Evolutionary conservation across 2,113 vertebrate species (phyloP), one percentile per base, ranked within the genome.

Genomic region (Hydrochoerus hydrochaeris): DNA sequence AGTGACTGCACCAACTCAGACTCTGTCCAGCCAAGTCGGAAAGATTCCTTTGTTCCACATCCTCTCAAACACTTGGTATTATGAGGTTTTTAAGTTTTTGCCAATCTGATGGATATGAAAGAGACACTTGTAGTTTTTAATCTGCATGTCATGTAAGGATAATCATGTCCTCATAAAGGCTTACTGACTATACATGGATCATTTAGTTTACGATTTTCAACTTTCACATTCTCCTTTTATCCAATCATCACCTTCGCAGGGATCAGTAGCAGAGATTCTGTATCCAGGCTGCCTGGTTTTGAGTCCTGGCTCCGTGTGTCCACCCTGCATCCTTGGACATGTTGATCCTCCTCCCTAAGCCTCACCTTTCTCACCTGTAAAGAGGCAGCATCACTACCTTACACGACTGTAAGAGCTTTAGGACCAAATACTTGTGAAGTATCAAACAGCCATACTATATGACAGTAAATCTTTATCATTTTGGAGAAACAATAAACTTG

Each of bases 1-100:
- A 69, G 92, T 73, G 96, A 78, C 2, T 60, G 81, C 77, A 75
- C 80, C 85, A 67, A 91, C 75, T 94, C 87, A 96, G 20, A 95
- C 78, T 87, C 88, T 78, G 41, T 96, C 95, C 93, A 63, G 95
- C 10, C 10, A 52, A 95, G 77, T 20, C 78, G 19, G 67, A 83
- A 91, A 95, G 90, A 78, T 92, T 96, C 90, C 92, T 97, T 90
- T 95, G 88, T 62, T 95, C 95, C 94, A 96, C 90, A 93, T 90
- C 94, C 96, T 96, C 89, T 95, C 95, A 96, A 95, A 97, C n/a
- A 95, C 91, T 81, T 91, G 95, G 35, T 69, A 69, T 81, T 90
- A 95, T 35, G 73, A 93, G 35, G 81, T 60, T 90, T 90, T 95
- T 57, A 91, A 89, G 38, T 63, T 73, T 98, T 71, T 98, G 96